Base-by-base conservation (phyloP, 2,797 vertebrate species). In the Rhinoraja longicauda region DNA sequence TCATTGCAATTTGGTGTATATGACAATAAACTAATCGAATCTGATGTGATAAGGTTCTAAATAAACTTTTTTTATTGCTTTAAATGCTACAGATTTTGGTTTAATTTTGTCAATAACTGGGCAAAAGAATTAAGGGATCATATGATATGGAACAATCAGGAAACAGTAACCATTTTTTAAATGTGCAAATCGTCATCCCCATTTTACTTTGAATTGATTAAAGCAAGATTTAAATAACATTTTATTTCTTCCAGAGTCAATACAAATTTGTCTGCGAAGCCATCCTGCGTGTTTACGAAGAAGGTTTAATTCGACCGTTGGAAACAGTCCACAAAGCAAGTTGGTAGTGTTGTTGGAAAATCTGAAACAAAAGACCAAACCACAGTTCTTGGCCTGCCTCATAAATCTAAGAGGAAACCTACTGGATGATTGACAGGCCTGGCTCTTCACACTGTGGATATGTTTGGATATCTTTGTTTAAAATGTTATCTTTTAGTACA, bases 251-350 rank as follows among this genome's bases (percentile, higher is more conserved):
- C 72, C 97, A 99, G 98, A 97, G 97, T 96, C 99, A 99, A 94
- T 99, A 98, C 97, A 99, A 98, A 96, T 99, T 99, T 94, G 97
- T 99, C 94, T 99, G 99, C 93, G 98, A 99, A 96, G 98, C 99
- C 86, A 97, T 98, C 95, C 96, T 99, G 95, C 97, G 96, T 93
- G 98, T 99, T 95, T 98, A 98, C 96, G 97, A 97, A 95, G 98
- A 99, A 95, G 97, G 97, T 95, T 94, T 96, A 93, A 95, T 96
- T 94, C 95, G 90, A 93, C 96, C 94, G 93, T 94, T 96, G 94
- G 96, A 96, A 94, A 95, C 95, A 94, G 95, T 96, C 96, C 97
- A 97, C 95, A 96, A 96, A 94, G 95, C 95, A 94, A 95, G 96
- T 96, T 97, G 97, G 95, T 94, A 93, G 93, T 13, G 24, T 17